These are phyloP conservation scores for Neogobius melanostomus DNA, from an alignment of 2,113 vertebrate genomes.

Conservation along the genomic window DNA sequence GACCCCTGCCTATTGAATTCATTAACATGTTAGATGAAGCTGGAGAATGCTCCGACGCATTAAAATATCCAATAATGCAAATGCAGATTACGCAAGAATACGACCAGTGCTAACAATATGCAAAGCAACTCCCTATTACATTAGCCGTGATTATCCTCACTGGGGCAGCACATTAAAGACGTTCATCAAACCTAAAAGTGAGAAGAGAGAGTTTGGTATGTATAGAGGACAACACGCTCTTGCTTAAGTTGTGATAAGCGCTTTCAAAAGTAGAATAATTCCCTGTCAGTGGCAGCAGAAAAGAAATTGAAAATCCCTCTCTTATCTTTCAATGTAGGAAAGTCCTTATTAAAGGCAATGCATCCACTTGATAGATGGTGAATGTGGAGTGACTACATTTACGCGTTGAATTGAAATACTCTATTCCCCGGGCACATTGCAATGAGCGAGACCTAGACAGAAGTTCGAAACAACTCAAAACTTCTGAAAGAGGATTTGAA, in stretches of 20 bases:
- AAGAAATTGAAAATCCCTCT: neutral
- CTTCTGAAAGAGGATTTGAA: too few relatives aligned
- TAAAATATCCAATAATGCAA: neutral
- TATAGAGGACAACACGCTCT: neutral
- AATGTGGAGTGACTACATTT: neutral
- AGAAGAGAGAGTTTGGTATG: neutral
- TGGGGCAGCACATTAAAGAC: neutral
- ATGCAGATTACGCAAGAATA: neutral
- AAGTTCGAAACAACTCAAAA: neutral
- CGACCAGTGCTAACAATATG: neutral
- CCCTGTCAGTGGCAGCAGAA: neutral
- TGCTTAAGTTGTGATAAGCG: neutral
- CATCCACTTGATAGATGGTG: neutral
- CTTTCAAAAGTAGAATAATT: constrained; percentile 3
- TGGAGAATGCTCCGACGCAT: neutral
- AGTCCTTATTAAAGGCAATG: constrained; percentile 5
- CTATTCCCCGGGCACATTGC: too few relatives aligned
- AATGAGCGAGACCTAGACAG: neutral
- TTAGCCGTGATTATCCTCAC: neutral
- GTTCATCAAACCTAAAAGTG: neutral
- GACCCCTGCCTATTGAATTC: neutral
- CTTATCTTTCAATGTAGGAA: neutral
- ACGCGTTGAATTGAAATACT: neutral
- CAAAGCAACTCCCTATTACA: neutral
- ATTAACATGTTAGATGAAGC: neutral